phyloP scores from a whole-genome alignment of 1,140 invertebrate genomes.

The Drosophila pachea region DNA sequence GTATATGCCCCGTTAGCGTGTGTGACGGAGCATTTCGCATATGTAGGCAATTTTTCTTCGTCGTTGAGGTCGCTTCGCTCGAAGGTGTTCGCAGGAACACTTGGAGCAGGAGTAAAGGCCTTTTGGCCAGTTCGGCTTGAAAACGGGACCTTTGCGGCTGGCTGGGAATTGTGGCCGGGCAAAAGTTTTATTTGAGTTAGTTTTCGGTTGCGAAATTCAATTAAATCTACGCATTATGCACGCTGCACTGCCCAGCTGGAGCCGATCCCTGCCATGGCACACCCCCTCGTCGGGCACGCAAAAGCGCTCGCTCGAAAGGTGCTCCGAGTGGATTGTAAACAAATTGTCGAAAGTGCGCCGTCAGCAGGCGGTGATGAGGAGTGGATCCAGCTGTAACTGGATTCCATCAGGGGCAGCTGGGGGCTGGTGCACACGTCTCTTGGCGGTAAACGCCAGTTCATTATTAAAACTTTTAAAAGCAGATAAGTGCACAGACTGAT shows the following conservation, averaged over 20 bases:
- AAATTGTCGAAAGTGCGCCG: conserved; percentile 68
- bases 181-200: conserved; percentile 53
- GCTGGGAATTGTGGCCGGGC: conserved; percentile 35
- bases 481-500: conserved; percentile 79
- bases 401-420: conserved; percentile 13
- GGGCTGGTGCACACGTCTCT: conserved; percentile 53
- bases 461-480: conserved; percentile 78
- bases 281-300: not conserved
- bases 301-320: conserved; percentile 45
- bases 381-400: conserved; percentile 21
- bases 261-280: conserved; percentile 1
- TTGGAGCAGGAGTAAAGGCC: conserved; percentile 14
- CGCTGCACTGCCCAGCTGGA: conserved; percentile 31
- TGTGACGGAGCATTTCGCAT: conserved; percentile 45
- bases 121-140: conserved; percentile 24
- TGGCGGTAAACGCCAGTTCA: conserved; percentile 71
- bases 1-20: not conserved
- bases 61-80: conserved; percentile 56
- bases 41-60: conserved; percentile 73
- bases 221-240: conserved; percentile 50
- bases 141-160: conserved; percentile 30
- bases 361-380: conserved; percentile 35
- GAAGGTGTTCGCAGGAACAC: conserved; percentile 59
- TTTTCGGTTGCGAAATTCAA: conserved; percentile 47
- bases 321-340: conserved; percentile 37